A percentile compares a stretch with the other conserved stretches of the same genome.
Evolutionary conservation across 2,797 vertebrate species (phyloP).

Genomic region (Microctenopoma steveboyesi): DNA sequence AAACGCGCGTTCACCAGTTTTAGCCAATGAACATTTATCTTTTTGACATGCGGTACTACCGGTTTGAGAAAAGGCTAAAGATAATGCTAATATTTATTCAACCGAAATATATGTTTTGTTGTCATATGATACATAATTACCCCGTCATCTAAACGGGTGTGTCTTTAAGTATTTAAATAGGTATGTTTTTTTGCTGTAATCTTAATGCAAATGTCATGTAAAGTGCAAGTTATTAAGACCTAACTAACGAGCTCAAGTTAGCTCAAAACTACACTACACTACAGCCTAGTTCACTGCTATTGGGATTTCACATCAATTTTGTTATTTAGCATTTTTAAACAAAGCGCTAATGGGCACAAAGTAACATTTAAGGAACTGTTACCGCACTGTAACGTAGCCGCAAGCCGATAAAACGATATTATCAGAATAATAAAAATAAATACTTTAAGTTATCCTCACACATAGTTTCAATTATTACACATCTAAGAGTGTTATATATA

Average conservation of each 20-base stretch:
- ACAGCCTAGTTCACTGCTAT: neutral
- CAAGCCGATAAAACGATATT: no score
- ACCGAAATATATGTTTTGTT: neutral
- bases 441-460: no score
- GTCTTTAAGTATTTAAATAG: neutral
- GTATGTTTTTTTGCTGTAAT: neutral
- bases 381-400: no score
- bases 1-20: neutral
- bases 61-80: slow-evolving; percentile 24
- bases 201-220: neutral
- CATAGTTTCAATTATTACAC: no score
- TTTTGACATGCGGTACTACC: slow-evolving; percentile 3
- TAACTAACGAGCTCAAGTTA: slow-evolving; percentile 4
- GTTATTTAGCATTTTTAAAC: no score
- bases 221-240: no score
- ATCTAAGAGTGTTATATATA: no score
- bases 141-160: neutral
- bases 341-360: no score
- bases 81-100: slow-evolving; percentile 42
- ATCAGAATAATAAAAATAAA: no score
- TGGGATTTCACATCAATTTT: neutral
- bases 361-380: no score
- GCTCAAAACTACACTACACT: neutral
- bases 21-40: slow-evolving; percentile 55
- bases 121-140: rapidly evolving